A percentile compares a stretch with the other conserved stretches of the same genome.
These are phyloP conservation scores for Dascyllus trimaculatus DNA, from an alignment of 2,113 vertebrate species.

Conservation along the genomic window DNA sequence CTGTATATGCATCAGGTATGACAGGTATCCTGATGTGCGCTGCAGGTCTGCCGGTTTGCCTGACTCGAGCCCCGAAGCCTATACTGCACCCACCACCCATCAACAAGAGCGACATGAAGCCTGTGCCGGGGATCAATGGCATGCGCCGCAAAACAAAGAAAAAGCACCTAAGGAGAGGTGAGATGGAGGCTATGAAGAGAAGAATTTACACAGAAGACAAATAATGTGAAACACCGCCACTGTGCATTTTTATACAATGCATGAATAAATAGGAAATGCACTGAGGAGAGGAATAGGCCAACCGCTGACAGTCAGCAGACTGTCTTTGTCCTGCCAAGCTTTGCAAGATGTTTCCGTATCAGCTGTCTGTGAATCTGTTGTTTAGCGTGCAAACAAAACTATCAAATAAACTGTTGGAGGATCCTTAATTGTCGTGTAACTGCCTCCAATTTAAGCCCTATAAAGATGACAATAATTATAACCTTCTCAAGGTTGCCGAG, in stretches of 20 bases:
- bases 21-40: conserved; percentile 97
- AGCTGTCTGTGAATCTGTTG: conserved; percentile 34
- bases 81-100: conserved; percentile 95
- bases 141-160: conserved; percentile 98
- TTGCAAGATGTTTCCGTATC: conserved; percentile 25
- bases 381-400: conserved; percentile 30
- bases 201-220: not conserved
- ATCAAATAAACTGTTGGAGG: conserved; percentile 16
- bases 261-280: conserved; percentile 7
- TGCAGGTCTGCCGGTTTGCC: conserved; percentile 93
- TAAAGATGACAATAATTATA: conserved; percentile 16
- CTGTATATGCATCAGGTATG: conserved; percentile 88
- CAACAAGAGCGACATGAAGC: conserved; percentile 96
- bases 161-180: conserved; percentile 95
- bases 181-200: conserved; percentile 37
- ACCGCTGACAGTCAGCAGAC: conserved; percentile 32
- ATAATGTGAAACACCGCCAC: not conserved
- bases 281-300: not conserved
- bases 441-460: conserved; percentile 15
- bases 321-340: conserved; percentile 40
- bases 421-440: conserved; percentile 22
- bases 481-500: not conserved
- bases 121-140: conserved; percentile 92
- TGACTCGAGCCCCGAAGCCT: conserved; percentile 95
- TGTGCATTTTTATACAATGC: conserved; percentile 18